Percentiles rank a stretch among this genome's conserved stretches.
Evolutionary conservation across 2,797 vertebrate species (phyloP).

Genomic region (Lepidocolaptes lacrymiger): DNA sequence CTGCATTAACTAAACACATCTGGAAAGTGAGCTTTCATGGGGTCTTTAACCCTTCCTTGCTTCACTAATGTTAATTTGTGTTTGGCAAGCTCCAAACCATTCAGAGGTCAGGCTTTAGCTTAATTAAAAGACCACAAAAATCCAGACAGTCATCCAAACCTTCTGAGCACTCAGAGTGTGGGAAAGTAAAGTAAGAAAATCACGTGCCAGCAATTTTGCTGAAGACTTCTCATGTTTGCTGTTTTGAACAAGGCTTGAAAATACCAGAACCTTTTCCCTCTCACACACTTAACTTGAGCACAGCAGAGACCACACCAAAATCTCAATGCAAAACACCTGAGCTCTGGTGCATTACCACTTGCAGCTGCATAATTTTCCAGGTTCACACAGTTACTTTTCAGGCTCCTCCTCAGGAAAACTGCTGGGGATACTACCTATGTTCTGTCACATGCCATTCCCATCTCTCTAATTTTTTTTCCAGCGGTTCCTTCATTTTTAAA

Average conservation of each 20-base stretch:
- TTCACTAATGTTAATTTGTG: background rate
- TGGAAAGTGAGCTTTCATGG: background rate
- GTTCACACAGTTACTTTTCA: background rate
- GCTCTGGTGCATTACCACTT: background rate
- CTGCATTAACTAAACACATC: background rate
- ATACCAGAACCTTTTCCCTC: background rate
- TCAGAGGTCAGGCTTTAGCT: constrained; percentile 28
- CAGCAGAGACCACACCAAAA: background rate
- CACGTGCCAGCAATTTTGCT: background rate
- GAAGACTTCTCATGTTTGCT: background rate
- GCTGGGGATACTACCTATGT: background rate
- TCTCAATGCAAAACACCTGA: background rate
- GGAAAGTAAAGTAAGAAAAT: constrained; percentile 46
- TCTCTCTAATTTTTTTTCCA: background rate
- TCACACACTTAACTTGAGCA: background rate
- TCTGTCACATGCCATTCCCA: background rate
- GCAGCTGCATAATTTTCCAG: background rate
- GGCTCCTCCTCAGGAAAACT: background rate
- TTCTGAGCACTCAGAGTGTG: background rate
- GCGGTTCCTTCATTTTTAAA: constrained; percentile 2
- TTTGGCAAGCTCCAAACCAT: constrained; percentile 25
- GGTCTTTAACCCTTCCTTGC: constrained; percentile 37
- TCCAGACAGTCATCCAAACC: constrained; percentile 38
- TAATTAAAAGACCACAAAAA: constrained; percentile 54
- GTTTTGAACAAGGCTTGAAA: background rate